A percentile compares a stretch with the other conserved stretches of the same genome.
Conservation (phyloP, 2,888 invertebrate species). For the Yponomeuta cagnagella region DNA sequence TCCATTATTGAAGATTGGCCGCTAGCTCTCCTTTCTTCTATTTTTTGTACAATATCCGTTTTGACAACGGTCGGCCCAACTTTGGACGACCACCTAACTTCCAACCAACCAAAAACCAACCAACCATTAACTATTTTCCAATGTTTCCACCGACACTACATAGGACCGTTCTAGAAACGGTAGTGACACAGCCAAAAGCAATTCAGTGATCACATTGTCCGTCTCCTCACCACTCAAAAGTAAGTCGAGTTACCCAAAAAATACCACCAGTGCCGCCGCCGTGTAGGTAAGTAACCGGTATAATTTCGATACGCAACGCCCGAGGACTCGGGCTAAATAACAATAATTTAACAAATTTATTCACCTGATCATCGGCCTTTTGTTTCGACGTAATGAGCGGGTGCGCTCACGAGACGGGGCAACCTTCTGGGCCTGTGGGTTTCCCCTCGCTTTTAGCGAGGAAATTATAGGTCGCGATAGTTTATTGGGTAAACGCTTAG, state of each 20-base stretch:
- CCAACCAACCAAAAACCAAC: too few relatives aligned
- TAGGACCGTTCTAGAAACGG: too few relatives aligned
- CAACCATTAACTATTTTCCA: too few relatives aligned
- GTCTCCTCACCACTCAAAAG: background rate
- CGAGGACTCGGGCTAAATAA: conserved; percentile 47
- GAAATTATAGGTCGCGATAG: too few relatives aligned
- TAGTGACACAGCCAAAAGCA: background rate
- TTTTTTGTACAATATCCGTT: too few relatives aligned
- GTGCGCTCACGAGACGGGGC: conserved; percentile 23
- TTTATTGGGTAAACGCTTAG: too few relatives aligned
- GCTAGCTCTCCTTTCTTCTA: too few relatives aligned
- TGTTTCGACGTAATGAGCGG: conserved; percentile 58
- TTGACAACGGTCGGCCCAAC: too few relatives aligned
- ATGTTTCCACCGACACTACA: too few relatives aligned
- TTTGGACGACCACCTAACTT: too few relatives aligned
- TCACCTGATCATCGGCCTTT: conserved; percentile 54
- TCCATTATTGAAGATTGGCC: too few relatives aligned
- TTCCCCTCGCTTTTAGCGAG: background rate
- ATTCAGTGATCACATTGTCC: background rate
- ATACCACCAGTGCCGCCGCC: background rate
- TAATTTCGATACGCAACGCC: conserved; percentile 38
- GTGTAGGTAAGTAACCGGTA: conserved; percentile 15
- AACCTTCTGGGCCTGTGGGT: background rate
- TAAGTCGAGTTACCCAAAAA: background rate
- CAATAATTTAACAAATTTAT: conserved; percentile 71